Evolutionary conservation across 1,140 invertebrate genomes (phyloP).

Genomic region (Zaprionus tsacasi): DNA sequence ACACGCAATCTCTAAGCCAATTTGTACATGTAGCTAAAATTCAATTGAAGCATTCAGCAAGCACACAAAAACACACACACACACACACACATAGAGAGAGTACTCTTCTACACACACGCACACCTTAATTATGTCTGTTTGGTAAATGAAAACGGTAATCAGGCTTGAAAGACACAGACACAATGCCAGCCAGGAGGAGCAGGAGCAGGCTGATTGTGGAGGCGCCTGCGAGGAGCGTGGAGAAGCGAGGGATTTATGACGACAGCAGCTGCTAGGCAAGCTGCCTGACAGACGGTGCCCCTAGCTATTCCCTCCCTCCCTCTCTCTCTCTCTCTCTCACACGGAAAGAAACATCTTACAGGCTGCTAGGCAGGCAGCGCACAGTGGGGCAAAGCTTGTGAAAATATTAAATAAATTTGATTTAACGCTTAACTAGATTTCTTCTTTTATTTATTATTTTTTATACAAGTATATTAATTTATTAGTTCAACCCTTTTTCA

Average conservation of each 20-base stretch:
- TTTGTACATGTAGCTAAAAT: slow-evolving; percentile 74
- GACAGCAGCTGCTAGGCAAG: slow-evolving; percentile 67
- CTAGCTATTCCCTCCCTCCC: not conserved
- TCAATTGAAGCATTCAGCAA: slow-evolving; percentile 71
- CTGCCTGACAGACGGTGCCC: slow-evolving; percentile 23
- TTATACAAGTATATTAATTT: not conserved
- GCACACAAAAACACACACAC: slow-evolving; percentile 16
- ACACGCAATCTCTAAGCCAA: slow-evolving; percentile 67
- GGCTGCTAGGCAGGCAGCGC: slow-evolving; percentile 4
- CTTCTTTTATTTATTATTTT: not conserved
- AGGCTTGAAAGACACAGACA: slow-evolving; percentile 80
- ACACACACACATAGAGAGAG: slow-evolving; percentile 4
- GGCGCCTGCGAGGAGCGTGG: slow-evolving; percentile 35
- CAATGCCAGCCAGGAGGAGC: slow-evolving; percentile 57
- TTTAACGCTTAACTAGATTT: not conserved
- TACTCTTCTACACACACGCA: slow-evolving; percentile 26
- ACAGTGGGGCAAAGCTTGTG: slow-evolving; percentile 9
- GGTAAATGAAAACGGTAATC: slow-evolving; percentile 80
- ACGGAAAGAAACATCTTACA: slow-evolving; percentile 20
- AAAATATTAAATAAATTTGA: not conserved
- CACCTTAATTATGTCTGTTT: slow-evolving; percentile 80
- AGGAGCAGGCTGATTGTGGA: slow-evolving; percentile 58
- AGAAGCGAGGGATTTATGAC: slow-evolving; percentile 67
- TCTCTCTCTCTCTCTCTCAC: not conserved
- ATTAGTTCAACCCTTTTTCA: too few relatives aligned